Evolutionary conservation across 2,888 invertebrate genomes (phyloP), one percentile per base, ranked within the genome.

Genomic region (Odontocolon sp.): DNA sequence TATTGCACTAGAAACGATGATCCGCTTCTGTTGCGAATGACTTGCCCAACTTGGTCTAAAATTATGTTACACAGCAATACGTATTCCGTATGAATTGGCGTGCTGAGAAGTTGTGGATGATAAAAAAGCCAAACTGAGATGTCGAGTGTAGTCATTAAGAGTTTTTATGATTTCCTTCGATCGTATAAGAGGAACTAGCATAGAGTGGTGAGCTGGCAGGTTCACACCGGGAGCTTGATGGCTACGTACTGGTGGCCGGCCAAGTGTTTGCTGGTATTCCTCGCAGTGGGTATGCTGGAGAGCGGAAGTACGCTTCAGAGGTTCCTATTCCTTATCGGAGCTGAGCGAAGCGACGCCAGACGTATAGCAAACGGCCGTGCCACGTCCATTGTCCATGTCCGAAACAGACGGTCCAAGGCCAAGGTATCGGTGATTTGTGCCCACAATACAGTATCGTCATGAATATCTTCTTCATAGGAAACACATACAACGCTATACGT

Each of bases 291-390:
- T 31, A 59, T 36, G 59, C n/a, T 23, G 18, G 77, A 50, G 77
- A 81, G 78, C 87, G 89, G 88, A 89, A 88, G 83, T 81, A 87
- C 85, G 88, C 87, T 89, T 83, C 82, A 83, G 82, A 84, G 84
- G 82, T 79, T 86, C 82, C 83, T 82, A 81, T 85, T 84, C 82
- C 88, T 89, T 89, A 89, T 89, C 88, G 81, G 84, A 79, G 70
- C 56, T 36, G 72, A 64, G 63, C 72, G 72, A 71, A 56, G 63
- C 75, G 71, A 71, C 77, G 82, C 80, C 80, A 81, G 75, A 69
- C 75, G 59, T 66, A n/a, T 36, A 36, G 54, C 79, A 79, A 80
- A 76, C 82, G 77, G 81, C 82, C 75, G 64, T 72, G 73, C 78
- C 71, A 64, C 80, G 82, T 84, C 85, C 84, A 87, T 88, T 86